Percentiles rank a stretch among this genome's conserved stretches.
Conservation (phyloP, 2,113 vertebrate genomes). For the rat (Rattus norvegicus) region GRCr8 NC_086031.1:23924001-23924500, state of each 20-base stretch:
- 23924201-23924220: background rate
- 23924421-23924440: background rate
- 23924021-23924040: slow-evolving; percentile 76
- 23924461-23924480: background rate
- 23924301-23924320: background rate
- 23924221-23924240: background rate
- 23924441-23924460: background rate
- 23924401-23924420: background rate
- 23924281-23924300: fast-evolving
- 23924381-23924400: background rate
- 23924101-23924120: background rate
- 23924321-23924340: background rate
- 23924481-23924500: background rate
- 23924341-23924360: background rate
- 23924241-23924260: background rate
- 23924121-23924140: background rate
- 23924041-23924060: background rate
- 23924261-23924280: background rate
- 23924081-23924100: background rate
- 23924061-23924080: background rate
- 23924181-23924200: background rate
- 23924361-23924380: background rate
- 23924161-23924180: slow-evolving; percentile 25
- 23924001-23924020: slow-evolving; percentile 75
- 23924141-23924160: background rate